Evolutionary conservation across 2,797 vertebrate species (phyloP), one percentile per base, ranked within the genome.

Genomic region (Zalophus californianus): DNA sequence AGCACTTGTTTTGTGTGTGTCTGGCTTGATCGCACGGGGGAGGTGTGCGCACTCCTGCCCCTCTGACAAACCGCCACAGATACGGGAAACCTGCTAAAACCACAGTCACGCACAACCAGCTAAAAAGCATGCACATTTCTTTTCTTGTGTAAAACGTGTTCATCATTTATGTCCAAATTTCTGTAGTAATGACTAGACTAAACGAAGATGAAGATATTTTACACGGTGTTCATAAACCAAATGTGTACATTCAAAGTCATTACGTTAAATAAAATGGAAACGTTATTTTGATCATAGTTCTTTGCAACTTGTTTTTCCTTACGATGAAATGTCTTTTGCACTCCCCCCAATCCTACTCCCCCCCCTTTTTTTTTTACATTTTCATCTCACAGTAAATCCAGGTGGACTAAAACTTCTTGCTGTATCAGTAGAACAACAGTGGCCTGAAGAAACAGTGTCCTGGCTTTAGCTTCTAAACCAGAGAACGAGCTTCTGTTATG

Each of bases 251-350:
- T 94, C 48, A 83, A 35, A 89, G 84, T 66, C 83, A 88, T 86
- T 73, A 72, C 94, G 90, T 96, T 90, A 80, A 97, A 97, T 96
- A 98, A 98, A 98, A 88, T 88, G 41, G 23, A 96, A 94, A 84
- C 62, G 68, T 64, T 97, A 97, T 98, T 98, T 97, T 97, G 94
- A 62, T 35, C 38, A 86, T 70, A 92, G 77, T 92, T 78, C 80
- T 72, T 88, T 82, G 77, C 18, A 86, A 15, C 29, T 80, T 93
- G 44, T 93, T 97, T 97, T 92, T 86, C 68, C 66, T 92, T 13
- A 11, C 79, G 23, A 29, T 52, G n/a, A 89, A 86, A 58, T 66
- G 13, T 60, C 15, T 73, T 75, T 20, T 62, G 13, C 25, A 20
- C 11, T 2, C 32, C 18, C 20, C 2, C 2, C 18, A 56, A 2